Percentiles rank a stretch among this genome's conserved stretches.
phyloP scores from a whole-genome alignment of 2,888 invertebrate genomes.

The Apeira syringaria region DNA sequence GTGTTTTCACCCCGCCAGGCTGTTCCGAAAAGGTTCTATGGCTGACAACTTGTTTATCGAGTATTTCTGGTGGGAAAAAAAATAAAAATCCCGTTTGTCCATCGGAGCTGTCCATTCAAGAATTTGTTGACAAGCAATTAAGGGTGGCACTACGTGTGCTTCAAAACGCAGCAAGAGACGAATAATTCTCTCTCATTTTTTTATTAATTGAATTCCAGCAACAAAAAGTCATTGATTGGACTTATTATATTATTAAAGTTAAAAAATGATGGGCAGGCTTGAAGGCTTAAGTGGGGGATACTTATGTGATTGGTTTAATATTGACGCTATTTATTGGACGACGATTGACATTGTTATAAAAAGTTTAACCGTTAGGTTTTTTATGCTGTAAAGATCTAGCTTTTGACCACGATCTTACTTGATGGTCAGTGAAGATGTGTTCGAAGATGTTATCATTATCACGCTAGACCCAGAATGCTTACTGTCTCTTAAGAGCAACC shows the following conservation, averaged over 20 bases:
- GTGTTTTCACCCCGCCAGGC: slow-evolving; percentile 28
- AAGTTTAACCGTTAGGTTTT: too few relatives aligned
- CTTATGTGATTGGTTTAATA: slow-evolving; percentile 23
- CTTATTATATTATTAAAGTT: slow-evolving; percentile 34
- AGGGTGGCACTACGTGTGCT: slow-evolving; percentile 46
- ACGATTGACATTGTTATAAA: slow-evolving; percentile 6
- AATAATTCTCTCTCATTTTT: slow-evolving; percentile 36
- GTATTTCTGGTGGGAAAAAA: slow-evolving; percentile 63
- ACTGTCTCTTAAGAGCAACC: too few relatives aligned
- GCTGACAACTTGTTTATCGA: slow-evolving; percentile 65
- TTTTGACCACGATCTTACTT: too few relatives aligned
- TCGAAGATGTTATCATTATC: too few relatives aligned
- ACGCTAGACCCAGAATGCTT: too few relatives aligned
- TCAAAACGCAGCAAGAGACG: slow-evolving; percentile 40
- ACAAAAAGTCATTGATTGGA: slow-evolving; percentile 34
- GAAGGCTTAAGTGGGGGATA: slow-evolving; percentile 30
- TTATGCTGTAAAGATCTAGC: too few relatives aligned
- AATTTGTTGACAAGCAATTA: slow-evolving; percentile 79
- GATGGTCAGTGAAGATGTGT: too few relatives aligned
- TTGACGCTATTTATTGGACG: slow-evolving; percentile 11
- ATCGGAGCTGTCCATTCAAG: slow-evolving; percentile 67
- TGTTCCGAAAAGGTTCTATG: slow-evolving; percentile 47
- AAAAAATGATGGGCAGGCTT: slow-evolving; percentile 31
- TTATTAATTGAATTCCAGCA: slow-evolving; percentile 34
- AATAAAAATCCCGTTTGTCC: slow-evolving; percentile 62